Conservation (phyloP, 2,797 vertebrate genomes). For the Schizopygopsis malacanthus region DNA sequence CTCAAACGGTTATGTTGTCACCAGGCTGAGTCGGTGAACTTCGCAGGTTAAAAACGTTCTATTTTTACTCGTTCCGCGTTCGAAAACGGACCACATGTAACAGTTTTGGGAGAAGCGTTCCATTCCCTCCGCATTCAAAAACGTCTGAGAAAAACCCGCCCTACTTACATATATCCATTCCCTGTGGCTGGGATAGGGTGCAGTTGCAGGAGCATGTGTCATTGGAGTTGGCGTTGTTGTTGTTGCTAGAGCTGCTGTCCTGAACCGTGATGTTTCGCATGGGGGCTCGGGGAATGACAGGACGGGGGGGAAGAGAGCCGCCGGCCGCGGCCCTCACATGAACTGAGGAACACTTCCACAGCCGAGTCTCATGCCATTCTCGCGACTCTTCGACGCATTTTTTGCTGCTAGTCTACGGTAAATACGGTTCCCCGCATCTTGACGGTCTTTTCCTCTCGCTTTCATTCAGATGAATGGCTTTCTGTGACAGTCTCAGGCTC, state of each 20-base stretch:
- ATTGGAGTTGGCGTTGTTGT: constrained; percentile 68
- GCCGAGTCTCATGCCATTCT: constrained; percentile 59
- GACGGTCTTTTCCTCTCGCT: constrained; percentile 52
- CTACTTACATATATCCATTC: constrained; percentile 75
- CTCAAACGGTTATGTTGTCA: background rate
- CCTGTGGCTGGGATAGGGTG: constrained; percentile 69
- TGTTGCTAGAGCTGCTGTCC: constrained; percentile 62
- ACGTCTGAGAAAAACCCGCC: constrained; percentile 38
- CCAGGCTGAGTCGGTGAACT: background rate
- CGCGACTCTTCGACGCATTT: constrained; percentile 47
- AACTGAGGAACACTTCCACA: constrained; percentile 55
- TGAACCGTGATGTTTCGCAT: constrained; percentile 67
- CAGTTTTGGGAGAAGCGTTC: constrained; percentile 24
- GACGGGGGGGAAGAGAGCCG: constrained; percentile 60
- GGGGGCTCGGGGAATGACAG: constrained; percentile 60
- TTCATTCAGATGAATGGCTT: constrained; percentile 66
- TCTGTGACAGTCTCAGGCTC: constrained; percentile 56
- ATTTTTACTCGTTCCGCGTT: background rate
- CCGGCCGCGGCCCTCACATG: constrained; percentile 57
- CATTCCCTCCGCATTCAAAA: constrained; percentile 20
- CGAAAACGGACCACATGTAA: background rate
- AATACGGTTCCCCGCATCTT: constrained; percentile 58
- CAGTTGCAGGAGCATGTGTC: constrained; percentile 76
- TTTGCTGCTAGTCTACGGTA: constrained; percentile 47
- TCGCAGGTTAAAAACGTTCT: background rate